Percentiles rank a stretch among this genome's conserved stretches.
Evolutionary conservation across 2,797 vertebrate genomes (phyloP).

Genomic region (Lindbergichthys nudifrons): DNA sequence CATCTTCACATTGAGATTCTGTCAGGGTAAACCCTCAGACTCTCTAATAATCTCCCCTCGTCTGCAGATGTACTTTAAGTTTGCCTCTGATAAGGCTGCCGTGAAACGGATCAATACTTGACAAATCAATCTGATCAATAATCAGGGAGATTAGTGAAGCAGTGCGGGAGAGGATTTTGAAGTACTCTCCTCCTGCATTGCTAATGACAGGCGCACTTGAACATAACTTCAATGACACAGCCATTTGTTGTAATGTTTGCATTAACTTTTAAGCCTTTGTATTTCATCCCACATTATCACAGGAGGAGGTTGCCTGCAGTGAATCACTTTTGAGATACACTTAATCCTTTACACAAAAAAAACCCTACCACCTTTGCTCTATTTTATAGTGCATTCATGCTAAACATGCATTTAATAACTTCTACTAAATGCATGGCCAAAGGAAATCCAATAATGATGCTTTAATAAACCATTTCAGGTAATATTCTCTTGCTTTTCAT

Average conservation of each 20-base stretch:
- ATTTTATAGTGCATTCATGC: conserved; percentile 18
- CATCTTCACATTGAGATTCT: conserved; percentile 63
- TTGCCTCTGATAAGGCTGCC: conserved; percentile 75
- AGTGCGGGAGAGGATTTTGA: conserved; percentile 49
- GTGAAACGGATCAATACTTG: conserved; percentile 71
- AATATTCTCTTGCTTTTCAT: conserved; percentile 49
- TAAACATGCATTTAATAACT: conserved; percentile 26
- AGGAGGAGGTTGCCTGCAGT: conserved; percentile 21
- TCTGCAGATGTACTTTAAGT: conserved; percentile 75
- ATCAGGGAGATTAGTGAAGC: conserved; percentile 69
- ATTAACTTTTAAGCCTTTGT: conserved; percentile 42
- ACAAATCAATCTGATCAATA: conserved; percentile 78
- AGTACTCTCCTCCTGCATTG: conserved; percentile 46
- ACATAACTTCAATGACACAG: conserved; percentile 47
- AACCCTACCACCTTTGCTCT: conserved; percentile 5
- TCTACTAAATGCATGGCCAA: conserved; percentile 23
- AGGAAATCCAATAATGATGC: conserved; percentile 55
- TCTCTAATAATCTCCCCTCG: conserved; percentile 68
- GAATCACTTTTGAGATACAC: conserved; percentile 23
- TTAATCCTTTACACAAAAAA: conserved; percentile 27
- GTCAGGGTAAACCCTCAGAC: conserved; percentile 60
- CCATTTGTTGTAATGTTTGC: conserved; percentile 30
- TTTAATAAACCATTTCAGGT: conserved; percentile 58
- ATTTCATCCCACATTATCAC: conserved; percentile 32
- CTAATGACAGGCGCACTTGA: conserved; percentile 44